phyloP scores from a whole-genome alignment of 1,140 invertebrate genomes.

The Formica exsecta region DNA sequence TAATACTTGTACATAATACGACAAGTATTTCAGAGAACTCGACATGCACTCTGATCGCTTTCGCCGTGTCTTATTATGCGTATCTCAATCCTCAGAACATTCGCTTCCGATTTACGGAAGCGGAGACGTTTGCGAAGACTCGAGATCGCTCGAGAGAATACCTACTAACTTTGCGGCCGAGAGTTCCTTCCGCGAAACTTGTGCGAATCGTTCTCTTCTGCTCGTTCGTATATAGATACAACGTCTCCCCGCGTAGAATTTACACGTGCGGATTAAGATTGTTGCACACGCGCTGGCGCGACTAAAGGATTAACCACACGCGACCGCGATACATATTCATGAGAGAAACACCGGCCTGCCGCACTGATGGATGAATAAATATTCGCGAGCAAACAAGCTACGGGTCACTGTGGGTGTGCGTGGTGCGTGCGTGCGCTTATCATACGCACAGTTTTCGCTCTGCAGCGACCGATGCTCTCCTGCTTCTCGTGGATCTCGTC shows the following conservation, averaged over 20 bases:
- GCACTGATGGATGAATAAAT: slow-evolving; percentile 64
- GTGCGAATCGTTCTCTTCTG: slow-evolving; percentile 26
- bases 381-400: slow-evolving; percentile 53
- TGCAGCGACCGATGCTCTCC: slow-evolving; percentile 15
- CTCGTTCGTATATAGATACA: slow-evolving; percentile 5
- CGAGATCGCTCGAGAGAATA: slow-evolving; percentile 26
- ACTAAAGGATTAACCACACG: slow-evolving; percentile 45
- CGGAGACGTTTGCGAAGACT: slow-evolving; percentile 24
- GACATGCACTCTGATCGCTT: slow-evolving; percentile 4
- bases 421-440: slow-evolving; percentile 25
- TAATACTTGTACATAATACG: background rate
- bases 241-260: slow-evolving; percentile 50
- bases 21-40: slow-evolving; percentile 3
- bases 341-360: slow-evolving; percentile 56
- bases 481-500: background rate
- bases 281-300: slow-evolving; percentile 37
- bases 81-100: slow-evolving; percentile 5
- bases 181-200: slow-evolving; percentile 41
- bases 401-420: slow-evolving; percentile 48
- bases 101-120: slow-evolving; percentile 25
- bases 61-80: slow-evolving; percentile 35
- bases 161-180: background rate
- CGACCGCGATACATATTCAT: slow-evolving; percentile 63
- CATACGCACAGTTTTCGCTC: slow-evolving; percentile 16
- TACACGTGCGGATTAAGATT: slow-evolving; percentile 59